Evolutionary conservation across 2,113 vertebrate species (phyloP).

Genomic region (Hypomesus transpacificus): DNA sequence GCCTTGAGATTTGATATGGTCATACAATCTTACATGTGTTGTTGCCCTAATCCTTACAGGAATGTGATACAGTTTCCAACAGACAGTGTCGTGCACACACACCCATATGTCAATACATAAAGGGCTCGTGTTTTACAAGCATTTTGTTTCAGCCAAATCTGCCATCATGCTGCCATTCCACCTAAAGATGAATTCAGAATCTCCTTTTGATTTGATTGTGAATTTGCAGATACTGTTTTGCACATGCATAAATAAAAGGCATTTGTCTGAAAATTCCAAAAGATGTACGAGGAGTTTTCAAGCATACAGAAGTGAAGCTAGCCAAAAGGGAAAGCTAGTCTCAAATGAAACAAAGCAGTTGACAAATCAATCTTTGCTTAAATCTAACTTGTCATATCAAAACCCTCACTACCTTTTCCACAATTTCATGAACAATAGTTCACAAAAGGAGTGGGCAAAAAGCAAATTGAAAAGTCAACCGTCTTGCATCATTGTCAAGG

Average conservation of each 20-base stretch:
- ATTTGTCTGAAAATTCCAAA: no score
- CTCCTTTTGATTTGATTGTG: not conserved
- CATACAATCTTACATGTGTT: no score
- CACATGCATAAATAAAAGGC: not conserved
- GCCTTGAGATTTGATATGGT: no score
- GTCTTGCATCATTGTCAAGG: slow-evolving; percentile 61
- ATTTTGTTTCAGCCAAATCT: no score
- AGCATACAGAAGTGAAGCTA: not conserved
- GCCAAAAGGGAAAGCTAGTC: not conserved
- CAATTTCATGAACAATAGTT: not conserved
- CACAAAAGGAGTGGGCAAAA: not conserved
- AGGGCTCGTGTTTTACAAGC: no score
- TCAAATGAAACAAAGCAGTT: slow-evolving; percentile 64
- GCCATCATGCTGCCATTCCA: slow-evolving; percentile 4
- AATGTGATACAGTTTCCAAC: no score
- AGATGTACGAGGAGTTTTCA: not conserved
- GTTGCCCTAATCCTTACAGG: no score
- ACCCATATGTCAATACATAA: no score
- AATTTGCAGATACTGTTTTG: not conserved
- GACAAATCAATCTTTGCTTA: slow-evolving; percentile 45
- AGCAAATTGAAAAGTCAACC: slow-evolving; percentile 47
- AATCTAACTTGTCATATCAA: not conserved
- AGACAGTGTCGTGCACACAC: no score
- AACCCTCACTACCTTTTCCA: not conserved
- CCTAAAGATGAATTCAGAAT: not conserved